phyloP scores from a whole-genome alignment of 1,140 invertebrate species.

The Temnothorax nylanderi region DNA sequence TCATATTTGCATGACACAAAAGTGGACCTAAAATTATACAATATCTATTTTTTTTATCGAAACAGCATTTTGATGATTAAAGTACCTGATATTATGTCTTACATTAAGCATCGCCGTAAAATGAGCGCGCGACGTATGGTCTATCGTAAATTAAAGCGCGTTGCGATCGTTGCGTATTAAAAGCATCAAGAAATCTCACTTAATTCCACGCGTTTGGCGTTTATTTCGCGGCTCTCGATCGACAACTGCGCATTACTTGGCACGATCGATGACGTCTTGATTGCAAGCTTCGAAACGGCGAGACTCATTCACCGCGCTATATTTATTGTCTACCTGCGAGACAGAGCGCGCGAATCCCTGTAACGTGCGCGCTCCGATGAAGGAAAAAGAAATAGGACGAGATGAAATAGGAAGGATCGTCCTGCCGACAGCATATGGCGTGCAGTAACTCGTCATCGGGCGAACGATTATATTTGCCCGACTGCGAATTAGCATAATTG shows the following conservation, averaged over 20 bases:
- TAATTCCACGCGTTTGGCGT: slow-evolving; percentile 33
- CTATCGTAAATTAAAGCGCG: slow-evolving; percentile 31
- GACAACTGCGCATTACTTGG: slow-evolving; percentile 68
- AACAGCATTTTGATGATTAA: background rate
- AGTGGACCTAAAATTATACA: background rate
- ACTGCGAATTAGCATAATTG: slow-evolving; percentile 79
- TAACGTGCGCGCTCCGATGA: background rate
- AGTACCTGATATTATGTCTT: background rate
- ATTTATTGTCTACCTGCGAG: slow-evolving; percentile 58
- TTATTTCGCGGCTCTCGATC: slow-evolving; percentile 43
- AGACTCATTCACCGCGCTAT: slow-evolving; percentile 36
- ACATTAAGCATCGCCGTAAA: background rate
- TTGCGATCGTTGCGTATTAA: background rate
- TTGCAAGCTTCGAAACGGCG: slow-evolving; percentile 51
- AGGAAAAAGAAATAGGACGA: background rate
- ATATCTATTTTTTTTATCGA: background rate
- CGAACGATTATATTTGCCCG: slow-evolving; percentile 76
- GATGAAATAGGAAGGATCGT: slow-evolving; percentile 46
- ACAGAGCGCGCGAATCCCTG: background rate
- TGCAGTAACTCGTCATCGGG: slow-evolving; percentile 44
- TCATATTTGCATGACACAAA: background rate
- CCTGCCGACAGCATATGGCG: slow-evolving; percentile 14
- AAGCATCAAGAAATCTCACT: slow-evolving; percentile 19
- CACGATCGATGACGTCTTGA: slow-evolving; percentile 68
- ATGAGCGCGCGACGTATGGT: background rate